phyloP scores from a whole-genome alignment of 1,140 invertebrate genomes.

The Helicorthomorpha holstii region DNA sequence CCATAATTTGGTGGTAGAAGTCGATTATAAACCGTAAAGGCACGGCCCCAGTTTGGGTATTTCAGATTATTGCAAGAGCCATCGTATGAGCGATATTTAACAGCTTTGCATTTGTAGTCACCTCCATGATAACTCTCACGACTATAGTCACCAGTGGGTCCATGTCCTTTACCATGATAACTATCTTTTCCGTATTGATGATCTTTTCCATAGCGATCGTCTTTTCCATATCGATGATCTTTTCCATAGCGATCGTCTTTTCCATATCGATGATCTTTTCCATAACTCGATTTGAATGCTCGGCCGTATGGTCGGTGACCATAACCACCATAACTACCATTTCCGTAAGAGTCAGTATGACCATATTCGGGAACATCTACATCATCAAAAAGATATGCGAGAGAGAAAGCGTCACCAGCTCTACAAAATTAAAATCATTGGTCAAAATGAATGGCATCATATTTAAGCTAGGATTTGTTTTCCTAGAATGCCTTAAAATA shows the following conservation, averaged over 20 bases:
- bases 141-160: not conserved
- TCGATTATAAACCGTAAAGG: constrained; percentile 57
- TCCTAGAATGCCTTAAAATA: too few relatives aligned
- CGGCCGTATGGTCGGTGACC: not conserved
- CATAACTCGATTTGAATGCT: not conserved
- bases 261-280: not conserved
- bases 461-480: too few relatives aligned
- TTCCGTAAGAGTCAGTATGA: too few relatives aligned
- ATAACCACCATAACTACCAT: too few relatives aligned
- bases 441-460: too few relatives aligned
- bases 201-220: not conserved
- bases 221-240: not conserved
- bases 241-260: not conserved
- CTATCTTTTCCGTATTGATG: not conserved
- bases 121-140: not conserved
- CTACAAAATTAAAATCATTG: too few relatives aligned
- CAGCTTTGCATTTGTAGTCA: not conserved
- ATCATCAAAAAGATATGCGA: too few relatives aligned
- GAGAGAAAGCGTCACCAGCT: too few relatives aligned
- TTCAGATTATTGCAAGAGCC: constrained; percentile 69
- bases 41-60: constrained; percentile 50
- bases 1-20: constrained; percentile 43
- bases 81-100: constrained; percentile 52
- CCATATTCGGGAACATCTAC: too few relatives aligned
- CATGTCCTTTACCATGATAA: not conserved